Percentiles rank a stretch among this genome's conserved stretches.
Conservation (phyloP, 2,888 invertebrate species). For the Sipunculus nudus region DNA sequence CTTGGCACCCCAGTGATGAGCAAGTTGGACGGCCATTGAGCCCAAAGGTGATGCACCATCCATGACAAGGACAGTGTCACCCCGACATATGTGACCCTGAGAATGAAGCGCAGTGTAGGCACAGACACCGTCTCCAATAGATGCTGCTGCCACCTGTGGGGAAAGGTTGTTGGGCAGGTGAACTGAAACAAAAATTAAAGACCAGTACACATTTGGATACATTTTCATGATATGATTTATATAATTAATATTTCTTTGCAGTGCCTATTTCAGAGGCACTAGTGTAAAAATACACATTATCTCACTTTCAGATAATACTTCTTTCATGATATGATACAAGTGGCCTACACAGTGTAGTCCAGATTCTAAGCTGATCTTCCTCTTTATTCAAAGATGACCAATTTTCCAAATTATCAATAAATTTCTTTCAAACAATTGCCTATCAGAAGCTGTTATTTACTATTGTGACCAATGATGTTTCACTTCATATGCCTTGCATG, state of each 20-base stretch:
- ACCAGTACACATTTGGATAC: background rate
- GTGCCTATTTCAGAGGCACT: too few species aligned
- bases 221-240: background rate
- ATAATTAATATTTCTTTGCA: background rate
- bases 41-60: slow-evolving; percentile 68
- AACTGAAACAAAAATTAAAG: slow-evolving; percentile 49
- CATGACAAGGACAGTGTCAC: slow-evolving; percentile 67
- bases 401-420: too few species aligned
- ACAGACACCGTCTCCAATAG: slow-evolving; percentile 67
- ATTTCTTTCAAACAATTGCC: too few species aligned
- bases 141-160: slow-evolving; percentile 67
- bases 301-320: too few species aligned
- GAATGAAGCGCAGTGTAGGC: slow-evolving; percentile 69
- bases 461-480: too few species aligned
- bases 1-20: slow-evolving; percentile 68
- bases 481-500: too few species aligned
- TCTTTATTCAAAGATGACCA: too few species aligned
- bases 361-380: too few species aligned
- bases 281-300: too few species aligned
- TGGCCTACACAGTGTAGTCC: too few species aligned
- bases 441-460: too few species aligned
- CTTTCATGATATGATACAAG: too few species aligned
- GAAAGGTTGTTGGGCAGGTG: slow-evolving; percentile 65
- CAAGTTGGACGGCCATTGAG: slow-evolving; percentile 66
- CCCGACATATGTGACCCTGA: slow-evolving; percentile 64